Evolutionary conservation across 2,888 invertebrate species (phyloP).

Genomic region (Bugulina stolonifera): DNA sequence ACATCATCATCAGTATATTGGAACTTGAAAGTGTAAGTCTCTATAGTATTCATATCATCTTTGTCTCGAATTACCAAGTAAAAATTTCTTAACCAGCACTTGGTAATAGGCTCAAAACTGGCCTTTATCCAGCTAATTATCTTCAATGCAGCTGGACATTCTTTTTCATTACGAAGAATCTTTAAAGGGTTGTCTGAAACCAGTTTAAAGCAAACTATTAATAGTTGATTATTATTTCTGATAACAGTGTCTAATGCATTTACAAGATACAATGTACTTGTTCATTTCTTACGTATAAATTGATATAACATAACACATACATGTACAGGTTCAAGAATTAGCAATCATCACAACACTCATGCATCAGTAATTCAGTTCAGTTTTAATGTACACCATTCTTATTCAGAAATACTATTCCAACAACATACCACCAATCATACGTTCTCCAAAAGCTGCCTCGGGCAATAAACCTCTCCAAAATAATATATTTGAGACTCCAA

Average conservation of each 20-base stretch:
- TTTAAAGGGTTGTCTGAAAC: background rate
- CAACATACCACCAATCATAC: background rate
- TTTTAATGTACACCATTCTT: no score
- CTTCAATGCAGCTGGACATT: constrained; percentile 11
- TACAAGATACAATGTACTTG: no score
- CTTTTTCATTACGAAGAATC: constrained; percentile 5
- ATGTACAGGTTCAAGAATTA: no score
- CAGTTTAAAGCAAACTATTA: no score
- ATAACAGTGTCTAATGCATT: no score
- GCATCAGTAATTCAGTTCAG: no score
- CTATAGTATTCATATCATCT: background rate
- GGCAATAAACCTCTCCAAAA: constrained; percentile 9
- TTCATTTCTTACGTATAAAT: no score
- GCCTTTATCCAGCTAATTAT: constrained; percentile 24
- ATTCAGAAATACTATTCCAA: no score
- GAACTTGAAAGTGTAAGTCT: constrained; percentile 24
- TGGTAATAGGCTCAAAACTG: constrained; percentile 1
- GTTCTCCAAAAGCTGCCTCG: constrained; percentile 12
- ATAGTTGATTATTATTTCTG: no score
- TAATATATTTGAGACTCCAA: constrained; percentile 11
- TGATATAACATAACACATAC: no score
- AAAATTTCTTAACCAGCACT: background rate
- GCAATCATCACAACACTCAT: no score
- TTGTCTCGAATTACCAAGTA: constrained; percentile 17
- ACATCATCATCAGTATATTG: background rate